Conservation (phyloP, 2,113 vertebrate species). For the Silurus meridionalis region DNA sequence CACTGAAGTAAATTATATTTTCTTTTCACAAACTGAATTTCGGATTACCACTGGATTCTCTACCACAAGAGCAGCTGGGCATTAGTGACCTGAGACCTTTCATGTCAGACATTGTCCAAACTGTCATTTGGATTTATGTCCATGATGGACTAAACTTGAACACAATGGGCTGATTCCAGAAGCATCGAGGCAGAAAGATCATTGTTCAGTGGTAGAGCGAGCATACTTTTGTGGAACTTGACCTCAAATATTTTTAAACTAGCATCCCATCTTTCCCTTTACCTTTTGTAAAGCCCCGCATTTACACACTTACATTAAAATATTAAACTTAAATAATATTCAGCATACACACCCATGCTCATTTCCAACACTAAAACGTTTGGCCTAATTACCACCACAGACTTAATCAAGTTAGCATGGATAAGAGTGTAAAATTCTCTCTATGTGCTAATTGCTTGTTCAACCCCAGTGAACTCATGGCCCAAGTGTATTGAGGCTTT, state of each 20-base stretch:
- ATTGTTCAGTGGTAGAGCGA: neutral
- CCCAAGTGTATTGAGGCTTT: constrained; percentile 19
- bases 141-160: constrained; percentile 30
- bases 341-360: neutral
- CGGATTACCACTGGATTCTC: neutral
- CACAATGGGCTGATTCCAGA: neutral
- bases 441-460: constrained; percentile 36
- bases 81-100: constrained; percentile 21
- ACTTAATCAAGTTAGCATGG: constrained; percentile 23
- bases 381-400: neutral
- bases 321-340: neutral
- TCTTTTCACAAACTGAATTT: constrained; percentile 30
- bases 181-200: neutral
- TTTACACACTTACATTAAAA: neutral
- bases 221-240: neutral
- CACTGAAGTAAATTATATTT: constrained; percentile 46
- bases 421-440: constrained; percentile 7
- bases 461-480: constrained; percentile 23
- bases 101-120: neutral
- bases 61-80: constrained; percentile 1
- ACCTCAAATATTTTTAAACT: constrained; percentile 14
- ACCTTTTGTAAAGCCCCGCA: neutral
- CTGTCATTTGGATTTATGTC: constrained; percentile 22
- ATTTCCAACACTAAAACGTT: constrained; percentile 1
- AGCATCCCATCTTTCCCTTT: neutral